phyloP scores from a whole-genome alignment of 2,888 invertebrate genomes.

The Melolontha melolontha region DNA sequence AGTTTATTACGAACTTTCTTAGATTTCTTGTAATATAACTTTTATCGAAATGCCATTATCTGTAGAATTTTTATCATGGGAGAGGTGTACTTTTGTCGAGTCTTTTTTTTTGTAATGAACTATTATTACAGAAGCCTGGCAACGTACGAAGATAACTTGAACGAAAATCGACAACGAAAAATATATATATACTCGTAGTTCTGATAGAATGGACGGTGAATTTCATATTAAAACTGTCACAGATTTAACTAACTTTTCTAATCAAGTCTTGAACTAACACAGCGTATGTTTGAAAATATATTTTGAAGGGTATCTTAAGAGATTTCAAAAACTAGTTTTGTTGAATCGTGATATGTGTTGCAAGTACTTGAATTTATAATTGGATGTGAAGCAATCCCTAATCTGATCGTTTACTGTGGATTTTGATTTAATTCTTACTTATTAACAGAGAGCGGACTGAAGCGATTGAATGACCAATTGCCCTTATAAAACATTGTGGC shows the following conservation, averaged over 20 bases:
- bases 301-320: too few relatives aligned
- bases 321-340: too few relatives aligned
- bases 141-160: neutral
- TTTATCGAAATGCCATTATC: slow-evolving; percentile 50
- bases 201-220: neutral
- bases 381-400: too few relatives aligned
- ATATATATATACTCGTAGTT: neutral
- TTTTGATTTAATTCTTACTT: too few relatives aligned
- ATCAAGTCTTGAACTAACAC: neutral
- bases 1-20: slow-evolving; percentile 51
- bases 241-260: slow-evolving; percentile 7
- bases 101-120: slow-evolving; percentile 35
- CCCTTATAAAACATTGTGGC: too few relatives aligned
- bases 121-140: slow-evolving; percentile 21
- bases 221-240: neutral
- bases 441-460: too few relatives aligned
- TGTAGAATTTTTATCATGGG: slow-evolving; percentile 40
- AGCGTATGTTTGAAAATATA: too few relatives aligned
- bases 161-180: neutral
- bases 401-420: too few relatives aligned
- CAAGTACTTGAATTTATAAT: too few relatives aligned
- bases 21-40: slow-evolving; percentile 49
- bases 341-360: too few relatives aligned
- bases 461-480: too few relatives aligned
- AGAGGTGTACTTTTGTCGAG: slow-evolving; percentile 28